A percentile compares a stretch with the other conserved stretches of the same genome.
These are phyloP conservation scores for Melanchra persicariae DNA, from an alignment of 2,888 invertebrate species.

Conservation along the genomic window DNA sequence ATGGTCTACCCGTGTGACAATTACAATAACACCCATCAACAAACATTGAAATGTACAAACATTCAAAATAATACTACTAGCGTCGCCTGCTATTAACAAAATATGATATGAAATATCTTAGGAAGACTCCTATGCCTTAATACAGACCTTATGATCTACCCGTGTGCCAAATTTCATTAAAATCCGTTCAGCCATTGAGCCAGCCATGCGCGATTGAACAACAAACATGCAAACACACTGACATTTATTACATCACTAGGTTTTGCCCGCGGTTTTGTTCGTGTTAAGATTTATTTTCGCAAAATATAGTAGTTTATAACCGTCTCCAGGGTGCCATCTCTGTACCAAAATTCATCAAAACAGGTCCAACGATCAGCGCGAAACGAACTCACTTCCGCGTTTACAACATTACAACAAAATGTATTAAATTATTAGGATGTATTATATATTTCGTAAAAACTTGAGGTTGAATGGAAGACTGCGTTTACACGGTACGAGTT, in stretches of 20 bases:
- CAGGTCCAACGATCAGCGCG: neutral
- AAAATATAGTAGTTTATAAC: neutral
- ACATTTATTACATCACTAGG: neutral
- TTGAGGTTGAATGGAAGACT: conserved; percentile 12
- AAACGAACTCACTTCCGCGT: neutral
- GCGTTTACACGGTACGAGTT: conserved; percentile 29
- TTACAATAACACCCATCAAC: no score
- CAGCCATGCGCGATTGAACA: neutral
- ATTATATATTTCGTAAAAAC: conserved; percentile 12
- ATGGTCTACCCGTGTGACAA: no score
- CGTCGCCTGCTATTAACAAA: no score
- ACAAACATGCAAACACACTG: neutral
- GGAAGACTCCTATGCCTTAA: no score
- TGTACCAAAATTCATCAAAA: neutral
- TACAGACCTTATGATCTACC: no score
- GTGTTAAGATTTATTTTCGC: neutral
- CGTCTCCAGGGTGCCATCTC: neutral
- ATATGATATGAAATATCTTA: no score
- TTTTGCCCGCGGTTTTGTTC: no score
- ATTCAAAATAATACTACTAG: no score
- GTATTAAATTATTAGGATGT: no score
- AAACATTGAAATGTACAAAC: no score
- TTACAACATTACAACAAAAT: neutral
- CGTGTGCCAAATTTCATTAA: neutral
- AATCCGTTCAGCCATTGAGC: neutral